Base-by-base conservation (phyloP, 1,140 invertebrate species). In the Drosophila athabasca region DNA sequence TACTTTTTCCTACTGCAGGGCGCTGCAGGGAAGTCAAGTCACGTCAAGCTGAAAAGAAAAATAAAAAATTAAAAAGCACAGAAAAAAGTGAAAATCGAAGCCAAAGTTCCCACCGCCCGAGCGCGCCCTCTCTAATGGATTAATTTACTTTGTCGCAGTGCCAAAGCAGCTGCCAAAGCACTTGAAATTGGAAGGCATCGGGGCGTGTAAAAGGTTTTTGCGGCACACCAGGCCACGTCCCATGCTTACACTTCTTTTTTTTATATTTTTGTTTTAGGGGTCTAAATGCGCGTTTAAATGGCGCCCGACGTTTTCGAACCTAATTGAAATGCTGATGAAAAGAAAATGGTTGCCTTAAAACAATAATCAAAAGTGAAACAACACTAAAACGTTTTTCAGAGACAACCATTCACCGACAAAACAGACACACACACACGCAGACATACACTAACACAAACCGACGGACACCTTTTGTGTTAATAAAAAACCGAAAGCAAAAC, bases 301-400 rank as follows among this genome's bases (percentile, higher is more conserved):
- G 65, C 45, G 82, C 61, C 67, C 66, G 73, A 44, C 68, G 51
- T 66, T 58, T 61, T 76, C 51, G 62, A 73, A 82, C 66, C 82
- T 85, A 85, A 85, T 85, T 85, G 82, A 85, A 85, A 85, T 87
- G 82, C 82, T 82, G 82, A 87, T 85, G 82, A 85, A 85, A 87
- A 71, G 78, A 78, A 87, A 87, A 82, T 82, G 72, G 55, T 64
- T 87, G 74, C 76, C 81, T 75, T 66, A 78, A 85, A 85, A 85
- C 82, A 85, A 87, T 87, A 85, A 85, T 85, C 78, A 82, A 85
- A 82, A 87, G 65, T 82, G 82, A 80, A 82, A 85, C 62, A 78
- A 76, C 82, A 71, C 62, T 78, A 81, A 87, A 84, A 77, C 65
- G 82, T 54, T 87, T 81, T 64, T 55, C 73, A 69, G 29, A 52